Evolutionary conservation across 2,113 vertebrate genomes (phyloP).

Genomic region (Cervus canadensis): DNA sequence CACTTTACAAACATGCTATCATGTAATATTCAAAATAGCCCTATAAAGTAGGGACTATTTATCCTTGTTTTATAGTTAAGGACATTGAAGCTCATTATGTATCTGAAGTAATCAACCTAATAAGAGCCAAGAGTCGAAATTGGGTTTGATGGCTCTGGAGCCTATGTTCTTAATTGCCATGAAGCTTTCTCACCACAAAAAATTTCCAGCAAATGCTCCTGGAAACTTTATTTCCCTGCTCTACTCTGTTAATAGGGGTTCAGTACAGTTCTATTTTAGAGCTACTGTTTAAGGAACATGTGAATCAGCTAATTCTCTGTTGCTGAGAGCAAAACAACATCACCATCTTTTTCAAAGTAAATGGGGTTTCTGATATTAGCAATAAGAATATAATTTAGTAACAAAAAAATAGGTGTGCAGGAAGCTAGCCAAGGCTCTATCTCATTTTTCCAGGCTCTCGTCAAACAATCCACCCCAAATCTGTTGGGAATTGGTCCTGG

Average conservation of each 20-base stretch:
- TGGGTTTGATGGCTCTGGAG: background rate
- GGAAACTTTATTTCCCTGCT: background rate
- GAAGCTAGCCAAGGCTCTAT: background rate
- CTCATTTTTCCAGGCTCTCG: background rate
- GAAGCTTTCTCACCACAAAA: background rate
- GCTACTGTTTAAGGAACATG: background rate
- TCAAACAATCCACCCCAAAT: background rate
- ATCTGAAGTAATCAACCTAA: background rate
- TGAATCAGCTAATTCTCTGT: background rate
- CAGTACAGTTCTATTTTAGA: background rate
- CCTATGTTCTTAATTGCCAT: background rate
- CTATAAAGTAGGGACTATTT: background rate
- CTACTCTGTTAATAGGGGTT: background rate
- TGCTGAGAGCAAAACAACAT: background rate
- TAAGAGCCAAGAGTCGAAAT: background rate
- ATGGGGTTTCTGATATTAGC: background rate
- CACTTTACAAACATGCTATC: background rate
- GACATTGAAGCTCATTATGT: background rate
- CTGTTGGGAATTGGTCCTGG: background rate
- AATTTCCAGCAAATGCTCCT: background rate
- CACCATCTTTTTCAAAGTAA: background rate
- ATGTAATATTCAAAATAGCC: background rate
- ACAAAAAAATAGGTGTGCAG: background rate
- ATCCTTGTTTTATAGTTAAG: background rate
- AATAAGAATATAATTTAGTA: background rate